Evolutionary conservation across 2,797 vertebrate genomes (phyloP).

Genomic region (Chelonia mydas): DNA sequence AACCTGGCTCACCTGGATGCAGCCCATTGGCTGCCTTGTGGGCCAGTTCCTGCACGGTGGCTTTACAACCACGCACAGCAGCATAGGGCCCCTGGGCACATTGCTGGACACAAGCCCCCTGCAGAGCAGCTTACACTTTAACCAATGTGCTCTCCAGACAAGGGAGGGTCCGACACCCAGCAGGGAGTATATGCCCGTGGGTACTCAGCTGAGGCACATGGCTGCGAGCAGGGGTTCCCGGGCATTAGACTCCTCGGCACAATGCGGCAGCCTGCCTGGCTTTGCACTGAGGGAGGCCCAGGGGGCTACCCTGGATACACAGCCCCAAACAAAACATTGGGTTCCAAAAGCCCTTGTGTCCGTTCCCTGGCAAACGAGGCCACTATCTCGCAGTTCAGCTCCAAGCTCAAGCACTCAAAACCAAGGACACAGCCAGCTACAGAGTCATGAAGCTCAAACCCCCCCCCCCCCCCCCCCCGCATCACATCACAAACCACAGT

Average conservation of each 20-base stretch:
- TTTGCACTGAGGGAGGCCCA: background rate
- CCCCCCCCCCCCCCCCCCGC: too few relatives aligned
- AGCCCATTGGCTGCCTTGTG: too few relatives aligned
- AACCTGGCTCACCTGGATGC: too few relatives aligned
- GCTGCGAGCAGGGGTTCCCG: background rate
- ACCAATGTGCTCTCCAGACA: too few relatives aligned
- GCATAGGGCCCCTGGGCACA: too few relatives aligned
- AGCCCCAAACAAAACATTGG: background rate
- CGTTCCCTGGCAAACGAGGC: background rate
- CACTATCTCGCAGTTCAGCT: rapidly evolving
- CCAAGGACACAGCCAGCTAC: rapidly evolving
- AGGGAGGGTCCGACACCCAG: background rate
- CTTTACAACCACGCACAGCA: too few relatives aligned
- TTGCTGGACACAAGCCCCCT: too few relatives aligned
- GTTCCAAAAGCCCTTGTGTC: background rate
- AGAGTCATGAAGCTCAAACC: too few relatives aligned
- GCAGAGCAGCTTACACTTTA: too few relatives aligned
- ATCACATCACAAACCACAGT: too few relatives aligned
- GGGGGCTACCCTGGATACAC: background rate
- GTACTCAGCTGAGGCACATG: background rate
- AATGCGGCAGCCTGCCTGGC: background rate
- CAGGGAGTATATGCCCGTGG: too few relatives aligned
- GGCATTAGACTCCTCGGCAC: background rate
- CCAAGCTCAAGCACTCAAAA: rapidly evolving
- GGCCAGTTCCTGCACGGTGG: too few relatives aligned